A percentile compares a stretch with the other conserved stretches of the same genome.
phyloP scores from a whole-genome alignment of 2,797 vertebrate genomes.

The Rhinella marina region DNA sequence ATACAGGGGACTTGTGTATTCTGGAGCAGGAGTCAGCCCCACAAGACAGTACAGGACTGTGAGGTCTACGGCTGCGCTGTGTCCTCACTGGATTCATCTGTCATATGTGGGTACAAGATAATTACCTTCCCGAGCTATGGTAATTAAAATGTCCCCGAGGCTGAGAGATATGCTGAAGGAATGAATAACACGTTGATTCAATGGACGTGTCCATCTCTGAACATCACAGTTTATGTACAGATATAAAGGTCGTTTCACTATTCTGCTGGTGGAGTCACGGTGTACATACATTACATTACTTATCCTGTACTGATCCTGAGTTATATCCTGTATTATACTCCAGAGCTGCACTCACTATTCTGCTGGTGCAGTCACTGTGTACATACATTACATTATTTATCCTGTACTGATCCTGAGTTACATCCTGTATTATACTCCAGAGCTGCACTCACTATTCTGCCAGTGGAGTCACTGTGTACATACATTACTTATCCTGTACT shows the following conservation, averaged over 20 bases:
- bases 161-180: not conserved
- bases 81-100: not conserved
- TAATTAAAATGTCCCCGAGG: not conserved
- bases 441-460: too few relatives aligned
- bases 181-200: not conserved
- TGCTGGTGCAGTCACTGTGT: not conserved
- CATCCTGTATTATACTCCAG: too few relatives aligned
- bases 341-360: slow-evolving; percentile 2
- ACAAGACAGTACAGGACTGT: not conserved
- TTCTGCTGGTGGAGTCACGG: not conserved
- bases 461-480: too few relatives aligned
- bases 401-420: not conserved
- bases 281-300: not conserved
- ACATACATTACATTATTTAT: not conserved
- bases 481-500: too few relatives aligned
- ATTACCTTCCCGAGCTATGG: not conserved
- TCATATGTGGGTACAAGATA: not conserved
- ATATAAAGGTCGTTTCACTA: not conserved
- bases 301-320: too few relatives aligned
- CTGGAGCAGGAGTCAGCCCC: not conserved
- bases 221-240: not conserved
- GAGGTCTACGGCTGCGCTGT: not conserved
- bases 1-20: slow-evolving; percentile 2
- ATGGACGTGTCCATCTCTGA: not conserved
- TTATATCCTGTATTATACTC: too few relatives aligned